These are phyloP conservation scores for Cheilosia urbana DNA, from an alignment of 2,888 invertebrate genomes.

Conservation along the genomic window DNA sequence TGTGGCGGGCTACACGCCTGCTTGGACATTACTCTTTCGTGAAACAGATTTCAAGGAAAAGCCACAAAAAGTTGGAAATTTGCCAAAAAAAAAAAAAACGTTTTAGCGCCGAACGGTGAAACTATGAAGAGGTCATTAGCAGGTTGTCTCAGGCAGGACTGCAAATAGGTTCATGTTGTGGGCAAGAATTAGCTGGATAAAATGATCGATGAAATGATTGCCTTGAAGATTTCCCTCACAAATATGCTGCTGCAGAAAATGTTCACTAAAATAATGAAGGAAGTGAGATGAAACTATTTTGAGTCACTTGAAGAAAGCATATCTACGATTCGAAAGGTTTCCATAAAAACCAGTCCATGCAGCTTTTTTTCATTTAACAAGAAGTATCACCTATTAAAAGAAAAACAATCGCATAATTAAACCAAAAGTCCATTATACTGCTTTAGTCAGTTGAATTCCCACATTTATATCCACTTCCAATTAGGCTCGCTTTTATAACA, in stretches of 20 bases:
- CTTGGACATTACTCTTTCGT: slow-evolving; percentile 27
- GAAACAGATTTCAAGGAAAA: slow-evolving; percentile 10
- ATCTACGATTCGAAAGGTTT: too few relatives aligned
- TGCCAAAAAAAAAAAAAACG: background rate
- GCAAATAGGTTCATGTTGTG: too few relatives aligned
- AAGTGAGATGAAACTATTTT: too few relatives aligned
- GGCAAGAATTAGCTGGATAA: too few relatives aligned
- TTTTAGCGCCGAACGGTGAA: too few relatives aligned
- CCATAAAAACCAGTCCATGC: too few relatives aligned
- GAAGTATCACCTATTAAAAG: background rate
- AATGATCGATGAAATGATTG: too few relatives aligned
- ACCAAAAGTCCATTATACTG: background rate
- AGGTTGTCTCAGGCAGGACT: background rate
- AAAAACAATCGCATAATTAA: background rate
- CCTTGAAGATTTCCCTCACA: too few relatives aligned
- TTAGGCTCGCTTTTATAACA: slow-evolving; percentile 25
- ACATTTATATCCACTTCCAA: slow-evolving; percentile 64
- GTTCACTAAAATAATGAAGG: too few relatives aligned
- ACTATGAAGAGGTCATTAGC: background rate
- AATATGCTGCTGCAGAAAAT: too few relatives aligned
- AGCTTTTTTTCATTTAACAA: too few relatives aligned
- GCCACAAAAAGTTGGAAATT: background rate
- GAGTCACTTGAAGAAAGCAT: too few relatives aligned
- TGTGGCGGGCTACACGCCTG: slow-evolving; percentile 1
- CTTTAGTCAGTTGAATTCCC: background rate